Evolutionary conservation across 2,797 vertebrate genomes (phyloP).

Genomic region (Anas bernieri): DNA sequence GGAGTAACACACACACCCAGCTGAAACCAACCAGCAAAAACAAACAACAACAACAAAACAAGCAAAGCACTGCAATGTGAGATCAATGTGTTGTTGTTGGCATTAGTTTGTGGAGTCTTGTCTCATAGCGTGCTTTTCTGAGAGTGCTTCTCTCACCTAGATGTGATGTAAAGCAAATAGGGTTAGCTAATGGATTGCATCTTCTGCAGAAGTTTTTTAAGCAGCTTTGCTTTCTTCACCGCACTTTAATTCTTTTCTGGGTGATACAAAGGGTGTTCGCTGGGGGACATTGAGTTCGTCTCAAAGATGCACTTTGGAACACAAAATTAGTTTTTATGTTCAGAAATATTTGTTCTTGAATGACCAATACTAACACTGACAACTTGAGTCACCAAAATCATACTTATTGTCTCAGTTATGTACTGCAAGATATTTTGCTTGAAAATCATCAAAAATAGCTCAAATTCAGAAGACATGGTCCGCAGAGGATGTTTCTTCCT

Average conservation of each 20-base stretch:
- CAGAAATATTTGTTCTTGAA: neutral
- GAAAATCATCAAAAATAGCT: neutral
- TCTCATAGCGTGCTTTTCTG: neutral
- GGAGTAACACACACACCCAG: neutral
- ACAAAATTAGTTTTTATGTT: neutral
- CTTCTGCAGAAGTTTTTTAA: neutral
- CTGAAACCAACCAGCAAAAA: too few species aligned
- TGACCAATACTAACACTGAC: neutral
- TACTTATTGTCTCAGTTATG: neutral
- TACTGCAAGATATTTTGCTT: neutral
- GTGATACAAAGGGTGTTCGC: neutral
- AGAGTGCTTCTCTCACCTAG: neutral
- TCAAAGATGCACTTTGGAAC: neutral
- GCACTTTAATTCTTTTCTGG: neutral
- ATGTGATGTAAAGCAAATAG: neutral
- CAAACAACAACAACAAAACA: neutral
- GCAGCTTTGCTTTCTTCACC: neutral
- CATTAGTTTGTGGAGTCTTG: neutral
- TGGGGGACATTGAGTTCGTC: neutral
- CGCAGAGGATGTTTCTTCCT: neutral
- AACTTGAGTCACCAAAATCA: neutral
- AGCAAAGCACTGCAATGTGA: neutral
- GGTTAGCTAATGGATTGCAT: neutral
- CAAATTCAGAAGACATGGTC: neutral
- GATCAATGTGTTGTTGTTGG: neutral